Conservation (phyloP, 92 coral and sea anemone genomes). For the Epizoanthus scotinus region DNA sequence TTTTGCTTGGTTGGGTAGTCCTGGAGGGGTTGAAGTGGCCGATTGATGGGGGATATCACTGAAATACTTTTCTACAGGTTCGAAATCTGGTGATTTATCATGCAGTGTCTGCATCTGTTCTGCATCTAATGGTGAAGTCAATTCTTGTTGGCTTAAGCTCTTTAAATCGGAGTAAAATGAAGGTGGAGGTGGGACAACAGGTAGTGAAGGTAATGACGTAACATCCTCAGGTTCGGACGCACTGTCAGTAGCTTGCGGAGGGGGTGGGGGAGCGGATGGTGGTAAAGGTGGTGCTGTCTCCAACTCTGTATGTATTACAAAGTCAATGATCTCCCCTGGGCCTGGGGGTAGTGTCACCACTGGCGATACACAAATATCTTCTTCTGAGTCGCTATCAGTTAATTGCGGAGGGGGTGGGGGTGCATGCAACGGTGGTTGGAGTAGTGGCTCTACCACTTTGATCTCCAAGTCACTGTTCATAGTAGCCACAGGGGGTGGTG, state of each 20-base stretch:
- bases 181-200: constrained; percentile 56
- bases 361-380: neutral
- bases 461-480: neutral
- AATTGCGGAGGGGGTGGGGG: neutral
- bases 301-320: neutral
- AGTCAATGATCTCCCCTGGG: neutral
- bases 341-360: neutral
- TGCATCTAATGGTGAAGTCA: neutral
- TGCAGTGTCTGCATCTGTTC: neutral
- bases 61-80: no score
- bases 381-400: neutral
- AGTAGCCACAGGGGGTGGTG: neutral
- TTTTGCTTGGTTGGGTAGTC: neutral
- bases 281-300: constrained; percentile 24
- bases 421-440: neutral
- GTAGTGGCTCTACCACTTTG: neutral
- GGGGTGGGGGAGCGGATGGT: constrained; percentile 40
- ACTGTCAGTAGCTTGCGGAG: constrained; percentile 36
- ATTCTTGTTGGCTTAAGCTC: neutral
- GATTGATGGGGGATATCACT: neutral
- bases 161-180: constrained; percentile 48
- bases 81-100: neutral
- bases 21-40: neutral
- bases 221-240: constrained; percentile 9
- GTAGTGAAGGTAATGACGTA: constrained; percentile 3